These are phyloP conservation scores for Schizopygopsis pylzovi DNA, from an alignment of 2,797 vertebrate species.

Conservation along the genomic window DNA sequence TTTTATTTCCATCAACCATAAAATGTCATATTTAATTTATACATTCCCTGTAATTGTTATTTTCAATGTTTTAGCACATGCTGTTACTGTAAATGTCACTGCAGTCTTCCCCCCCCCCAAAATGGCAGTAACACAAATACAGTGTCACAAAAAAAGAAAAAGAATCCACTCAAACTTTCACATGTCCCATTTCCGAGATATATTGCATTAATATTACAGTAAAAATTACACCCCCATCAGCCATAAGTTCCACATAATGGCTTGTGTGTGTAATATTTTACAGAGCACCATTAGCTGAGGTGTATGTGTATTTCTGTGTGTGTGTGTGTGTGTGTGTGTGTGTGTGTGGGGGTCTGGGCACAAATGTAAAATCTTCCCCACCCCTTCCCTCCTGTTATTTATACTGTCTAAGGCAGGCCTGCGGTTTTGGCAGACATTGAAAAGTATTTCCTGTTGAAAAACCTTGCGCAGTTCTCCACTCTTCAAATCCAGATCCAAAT, in stretches of 20 bases:
- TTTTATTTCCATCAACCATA: neutral
- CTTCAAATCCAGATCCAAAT: conserved; percentile 44
- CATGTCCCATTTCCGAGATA: conserved; percentile 37
- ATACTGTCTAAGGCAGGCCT: conserved; percentile 61
- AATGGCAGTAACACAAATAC: conserved; percentile 19
- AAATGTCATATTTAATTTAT: neutral
- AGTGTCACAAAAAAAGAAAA: neutral
- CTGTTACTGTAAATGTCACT: neutral
- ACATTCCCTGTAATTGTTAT: neutral
- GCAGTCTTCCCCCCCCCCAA: neutral
- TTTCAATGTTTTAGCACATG: conserved; percentile 1
- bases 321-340: neutral
- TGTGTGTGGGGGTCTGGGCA: conserved; percentile 33
- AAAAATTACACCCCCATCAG: conserved; percentile 13
- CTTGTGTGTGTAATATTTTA: conserved; percentile 46
- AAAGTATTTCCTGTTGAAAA: conserved; percentile 65
- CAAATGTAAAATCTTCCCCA: conserved; percentile 46
- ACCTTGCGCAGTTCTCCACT: conserved; percentile 59
- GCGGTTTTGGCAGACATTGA: conserved; percentile 65
- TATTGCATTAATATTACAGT: conserved; percentile 24
- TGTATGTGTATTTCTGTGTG: conserved; percentile 11
- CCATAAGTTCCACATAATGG: conserved; percentile 34
- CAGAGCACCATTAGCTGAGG: conserved; percentile 28
- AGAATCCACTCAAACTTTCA: conserved; percentile 34
- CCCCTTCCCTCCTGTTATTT: conserved; percentile 55